A percentile compares a stretch with the other conserved stretches of the same genome.
Conservation (phyloP, 1,140 invertebrate species). For the Dendrolimus kikuchii region DNA sequence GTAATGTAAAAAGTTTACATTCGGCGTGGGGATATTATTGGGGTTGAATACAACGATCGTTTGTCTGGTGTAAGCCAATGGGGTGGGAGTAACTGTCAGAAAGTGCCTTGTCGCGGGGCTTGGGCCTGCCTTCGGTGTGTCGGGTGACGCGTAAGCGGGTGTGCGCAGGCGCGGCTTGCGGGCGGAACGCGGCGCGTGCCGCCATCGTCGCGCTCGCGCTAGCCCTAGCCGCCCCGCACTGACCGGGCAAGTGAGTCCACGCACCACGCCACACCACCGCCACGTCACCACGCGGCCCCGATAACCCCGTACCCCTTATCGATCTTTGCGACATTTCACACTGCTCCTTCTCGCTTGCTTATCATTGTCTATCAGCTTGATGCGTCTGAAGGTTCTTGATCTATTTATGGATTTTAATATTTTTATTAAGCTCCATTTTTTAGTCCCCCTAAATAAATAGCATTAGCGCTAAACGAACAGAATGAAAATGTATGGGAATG, state of each 20-base stretch:
- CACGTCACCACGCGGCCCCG: constrained; percentile 12
- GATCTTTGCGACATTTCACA: constrained; percentile 1
- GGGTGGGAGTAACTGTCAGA: too few relatives aligned
- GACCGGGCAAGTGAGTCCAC: constrained; percentile 64
- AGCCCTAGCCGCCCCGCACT: constrained; percentile 64
- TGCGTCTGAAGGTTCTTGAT: too few relatives aligned
- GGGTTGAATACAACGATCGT: too few relatives aligned
- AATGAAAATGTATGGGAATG: too few relatives aligned
- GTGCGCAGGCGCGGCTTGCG: constrained; percentile 32
- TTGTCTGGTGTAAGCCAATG: too few relatives aligned
- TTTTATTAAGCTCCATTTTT: too few relatives aligned
- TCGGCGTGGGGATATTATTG: too few relatives aligned
- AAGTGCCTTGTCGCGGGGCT: constrained; percentile 72
- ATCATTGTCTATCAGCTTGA: too few relatives aligned
- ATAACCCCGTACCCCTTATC: constrained; percentile 11
- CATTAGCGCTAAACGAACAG: too few relatives aligned
- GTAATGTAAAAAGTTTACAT: too few relatives aligned
- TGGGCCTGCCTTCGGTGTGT: constrained; percentile 77
- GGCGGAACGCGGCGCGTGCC: constrained; percentile 33
- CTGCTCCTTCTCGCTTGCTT: not conserved
- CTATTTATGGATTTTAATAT: too few relatives aligned
- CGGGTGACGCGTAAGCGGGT: constrained; percentile 43
- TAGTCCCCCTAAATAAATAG: too few relatives aligned
- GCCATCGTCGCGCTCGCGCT: constrained; percentile 52
- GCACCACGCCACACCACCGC: constrained; percentile 21